Percentiles rank a stretch among this genome's conserved stretches.
These are phyloP conservation scores for Salvelinus alpinus DNA, from an alignment of 2,113 vertebrate genomes.

Conservation along the genomic window DNA sequence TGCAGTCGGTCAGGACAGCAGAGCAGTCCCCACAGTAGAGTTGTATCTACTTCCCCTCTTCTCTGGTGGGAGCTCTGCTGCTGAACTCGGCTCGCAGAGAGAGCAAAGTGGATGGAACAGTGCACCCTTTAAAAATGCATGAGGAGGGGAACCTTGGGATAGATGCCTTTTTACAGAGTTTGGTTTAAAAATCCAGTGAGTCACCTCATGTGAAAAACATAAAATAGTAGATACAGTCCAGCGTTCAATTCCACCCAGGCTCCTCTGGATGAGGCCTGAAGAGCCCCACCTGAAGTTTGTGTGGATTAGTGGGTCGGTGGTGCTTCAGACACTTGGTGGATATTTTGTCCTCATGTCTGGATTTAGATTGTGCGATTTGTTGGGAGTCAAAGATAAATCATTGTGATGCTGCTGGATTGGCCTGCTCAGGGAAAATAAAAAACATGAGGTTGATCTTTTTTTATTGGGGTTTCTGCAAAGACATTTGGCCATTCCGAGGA, in stretches of 20 bases:
- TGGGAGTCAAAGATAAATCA: too few species aligned
- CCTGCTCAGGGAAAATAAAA: too few species aligned
- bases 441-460: too few species aligned
- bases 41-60: background rate
- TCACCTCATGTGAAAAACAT: constrained; percentile 61
- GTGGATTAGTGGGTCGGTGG: too few species aligned
- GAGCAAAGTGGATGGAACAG: constrained; percentile 36
- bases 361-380: too few species aligned
- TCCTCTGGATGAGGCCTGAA: constrained; percentile 1
- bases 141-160: constrained; percentile 57
- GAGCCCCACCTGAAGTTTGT: background rate
- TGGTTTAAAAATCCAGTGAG: constrained; percentile 49
- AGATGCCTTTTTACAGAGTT: constrained; percentile 56
- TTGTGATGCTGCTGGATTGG: too few species aligned
- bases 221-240: constrained; percentile 65
- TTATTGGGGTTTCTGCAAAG: too few species aligned
- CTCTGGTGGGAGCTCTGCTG: constrained; percentile 37
- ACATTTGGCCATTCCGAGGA: too few species aligned
- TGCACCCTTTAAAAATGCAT: constrained; percentile 63
- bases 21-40: constrained; percentile 46
- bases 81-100: constrained; percentile 49
- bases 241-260: constrained; percentile 45
- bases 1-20: constrained; percentile 54
- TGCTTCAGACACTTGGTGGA: too few species aligned
- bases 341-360: too few species aligned